Evolutionary conservation across 2,888 invertebrate genomes (phyloP).

Genomic region (Thymelicus acteon): DNA sequence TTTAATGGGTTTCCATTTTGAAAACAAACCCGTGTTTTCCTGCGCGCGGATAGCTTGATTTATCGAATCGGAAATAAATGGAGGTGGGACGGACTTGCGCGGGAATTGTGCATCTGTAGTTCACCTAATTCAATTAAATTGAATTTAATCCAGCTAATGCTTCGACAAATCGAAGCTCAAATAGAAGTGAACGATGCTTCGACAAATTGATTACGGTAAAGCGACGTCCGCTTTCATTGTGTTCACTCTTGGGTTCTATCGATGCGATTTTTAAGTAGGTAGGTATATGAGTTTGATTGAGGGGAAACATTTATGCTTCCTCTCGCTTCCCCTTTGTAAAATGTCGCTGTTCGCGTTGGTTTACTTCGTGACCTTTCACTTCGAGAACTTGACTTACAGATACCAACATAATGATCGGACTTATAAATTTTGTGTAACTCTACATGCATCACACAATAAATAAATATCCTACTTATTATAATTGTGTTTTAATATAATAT

Average conservation of each 20-base stretch:
- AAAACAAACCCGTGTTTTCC: conserved; percentile 48
- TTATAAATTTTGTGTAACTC: too few species aligned
- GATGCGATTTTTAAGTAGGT: too few species aligned
- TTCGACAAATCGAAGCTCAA: conserved; percentile 31
- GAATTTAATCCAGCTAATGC: conserved; percentile 37
- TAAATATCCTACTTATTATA: too few species aligned
- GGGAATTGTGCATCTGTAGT: conserved; percentile 35
- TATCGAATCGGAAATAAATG: conserved; percentile 50
- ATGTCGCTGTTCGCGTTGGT: too few species aligned
- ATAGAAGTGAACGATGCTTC: conserved; percentile 14
- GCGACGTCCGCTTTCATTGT: conserved; percentile 12
- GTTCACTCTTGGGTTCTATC: conserved; percentile 6
- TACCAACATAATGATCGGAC: too few species aligned
- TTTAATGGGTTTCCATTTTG: conserved; percentile 46
- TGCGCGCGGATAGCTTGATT: conserved; percentile 47
- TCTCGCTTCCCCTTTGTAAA: too few species aligned
- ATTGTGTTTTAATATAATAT: too few species aligned
- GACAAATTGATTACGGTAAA: conserved; percentile 8
- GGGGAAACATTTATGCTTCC: too few species aligned
- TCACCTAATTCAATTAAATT: conserved; percentile 38
- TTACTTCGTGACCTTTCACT: too few species aligned
- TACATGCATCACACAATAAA: too few species aligned
- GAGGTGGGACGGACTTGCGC: conserved; percentile 31
- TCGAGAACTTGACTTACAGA: too few species aligned
- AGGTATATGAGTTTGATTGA: too few species aligned